A percentile compares a stretch with the other conserved stretches of the same genome.
Evolutionary conservation across 1,140 invertebrate species (phyloP).

Genomic region (Rhynchophorus ferrugineus): DNA sequence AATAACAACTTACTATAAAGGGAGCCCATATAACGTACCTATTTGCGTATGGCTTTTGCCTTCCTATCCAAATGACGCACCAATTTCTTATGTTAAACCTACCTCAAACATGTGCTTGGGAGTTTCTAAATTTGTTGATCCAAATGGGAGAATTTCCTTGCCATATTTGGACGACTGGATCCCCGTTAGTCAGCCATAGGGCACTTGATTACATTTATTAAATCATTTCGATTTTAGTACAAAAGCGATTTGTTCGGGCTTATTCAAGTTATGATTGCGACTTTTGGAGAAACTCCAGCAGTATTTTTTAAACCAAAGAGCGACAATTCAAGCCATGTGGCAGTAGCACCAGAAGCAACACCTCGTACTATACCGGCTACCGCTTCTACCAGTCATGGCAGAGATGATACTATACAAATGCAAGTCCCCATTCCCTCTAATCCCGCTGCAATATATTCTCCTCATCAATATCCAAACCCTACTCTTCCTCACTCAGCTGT

Average conservation of each 20-base stretch:
- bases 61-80: slow-evolving; percentile 93
- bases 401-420: no score
- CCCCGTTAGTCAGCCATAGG: no score
- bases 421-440: slow-evolving; percentile 21
- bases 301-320: slow-evolving; percentile 72
- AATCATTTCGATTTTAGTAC: no score
- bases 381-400: no score
- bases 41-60: slow-evolving; percentile 94
- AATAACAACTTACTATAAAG: slow-evolving; percentile 87
- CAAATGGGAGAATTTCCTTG: slow-evolving; percentile 92
- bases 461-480: slow-evolving; percentile 19
- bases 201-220: no score
- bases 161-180: slow-evolving; percentile 96
- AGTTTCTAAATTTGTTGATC: slow-evolving; percentile 87
- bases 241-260: slow-evolving; percentile 78
- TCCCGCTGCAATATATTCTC: not conserved
- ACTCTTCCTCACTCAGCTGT: slow-evolving; percentile 25
- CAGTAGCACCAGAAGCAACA: no score
- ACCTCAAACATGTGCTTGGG: slow-evolving; percentile 94
- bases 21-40: slow-evolving; percentile 91
- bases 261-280: slow-evolving; percentile 85
- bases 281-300: slow-evolving; percentile 92
- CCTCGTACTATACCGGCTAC: slow-evolving; percentile 20
- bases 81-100: slow-evolving; percentile 96
- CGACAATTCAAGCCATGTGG: slow-evolving; percentile 52